A percentile compares a stretch with the other conserved stretches of the same genome.
These are phyloP conservation scores for Nanger granti DNA, from an alignment of 2,113 vertebrate genomes.

Conservation along the genomic window DNA sequence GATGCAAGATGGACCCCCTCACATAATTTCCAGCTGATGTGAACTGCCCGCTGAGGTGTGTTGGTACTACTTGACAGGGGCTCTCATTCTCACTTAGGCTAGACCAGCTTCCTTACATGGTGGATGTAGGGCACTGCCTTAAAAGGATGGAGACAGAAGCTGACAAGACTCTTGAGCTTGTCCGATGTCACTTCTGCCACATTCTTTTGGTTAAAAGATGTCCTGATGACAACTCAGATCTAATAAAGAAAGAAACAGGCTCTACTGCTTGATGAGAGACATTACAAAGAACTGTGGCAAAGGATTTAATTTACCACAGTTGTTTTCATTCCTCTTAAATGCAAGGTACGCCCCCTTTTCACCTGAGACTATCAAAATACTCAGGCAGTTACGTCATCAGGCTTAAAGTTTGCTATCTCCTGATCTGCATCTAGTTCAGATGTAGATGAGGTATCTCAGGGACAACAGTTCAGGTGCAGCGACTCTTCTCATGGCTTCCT, in stretches of 20 bases:
- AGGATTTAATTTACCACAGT: neutral
- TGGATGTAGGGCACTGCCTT: neutral
- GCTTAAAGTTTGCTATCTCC: neutral
- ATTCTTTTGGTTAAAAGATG: neutral
- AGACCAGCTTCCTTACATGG: neutral
- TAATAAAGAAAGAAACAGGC: neutral
- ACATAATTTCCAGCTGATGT: rapidly evolving
- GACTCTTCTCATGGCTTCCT: neutral
- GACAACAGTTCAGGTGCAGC: neutral
- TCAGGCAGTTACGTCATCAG: neutral
- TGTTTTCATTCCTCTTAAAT: neutral
- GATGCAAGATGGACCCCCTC: neutral
- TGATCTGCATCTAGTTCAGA: neutral
- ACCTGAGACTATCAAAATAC: neutral
- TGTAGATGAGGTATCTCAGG: neutral
- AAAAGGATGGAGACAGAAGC: neutral
- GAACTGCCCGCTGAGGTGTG: neutral
- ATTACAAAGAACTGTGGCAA: neutral
- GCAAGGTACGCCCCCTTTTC: neutral
- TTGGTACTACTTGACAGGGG: neutral
- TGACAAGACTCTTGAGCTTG: neutral
- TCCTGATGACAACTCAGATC: neutral
- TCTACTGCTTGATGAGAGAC: neutral
- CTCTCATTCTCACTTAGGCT: neutral
- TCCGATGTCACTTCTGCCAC: neutral